Base-by-base conservation (phyloP, 2,113 vertebrate species). In the Antigone vipio region DNA sequence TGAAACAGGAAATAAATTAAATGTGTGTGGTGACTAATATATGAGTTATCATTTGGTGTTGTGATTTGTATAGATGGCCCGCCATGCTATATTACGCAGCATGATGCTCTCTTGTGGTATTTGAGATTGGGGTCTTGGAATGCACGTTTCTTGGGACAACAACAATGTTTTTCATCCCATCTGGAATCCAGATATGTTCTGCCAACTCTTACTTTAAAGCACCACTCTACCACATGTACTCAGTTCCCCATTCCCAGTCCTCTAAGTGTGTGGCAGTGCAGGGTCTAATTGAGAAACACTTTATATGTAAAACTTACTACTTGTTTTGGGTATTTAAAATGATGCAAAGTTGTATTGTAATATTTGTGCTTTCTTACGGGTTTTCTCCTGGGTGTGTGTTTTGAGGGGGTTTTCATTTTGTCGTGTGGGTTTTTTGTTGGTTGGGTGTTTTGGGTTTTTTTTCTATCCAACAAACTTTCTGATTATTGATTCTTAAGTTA, bases 401-500 rank as follows among this genome's bases (percentile, higher is more conserved):
- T 49, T 40, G 30, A 11, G 12, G 15, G 13, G 15, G 30, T 3
- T 2, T 9, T 50, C 49, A 27, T 59, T 55, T 34, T 56, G 40
- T 27, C 21, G 23, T 32, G 45, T 22, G 17, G 4, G 17, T 9
- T 22, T 29, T 47, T 47, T 8, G 5, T 58, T 68, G 44, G 44
- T 44, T 12, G 44, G 44, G 44, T 44, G 76, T 30, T 5, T 62
- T 47, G 34, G 32, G 7, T 80, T 20, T 9, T 15, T 22, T 59
- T 58, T 15, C 30, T 30, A 30, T 56, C 17, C 34, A 62, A 15
- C 72, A 68, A 24, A 79, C 71, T 56, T 90, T 92, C 64, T 87
- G 80, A 60, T 91, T 96, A 95, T 96, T 87, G 91, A 95, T 97
- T 93, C 77, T 68, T 59, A 82, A 91, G 80, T 96, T 95, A 88